Conservation (phyloP, 2,113 vertebrate species). For the Siphamia tubifer region DNA sequence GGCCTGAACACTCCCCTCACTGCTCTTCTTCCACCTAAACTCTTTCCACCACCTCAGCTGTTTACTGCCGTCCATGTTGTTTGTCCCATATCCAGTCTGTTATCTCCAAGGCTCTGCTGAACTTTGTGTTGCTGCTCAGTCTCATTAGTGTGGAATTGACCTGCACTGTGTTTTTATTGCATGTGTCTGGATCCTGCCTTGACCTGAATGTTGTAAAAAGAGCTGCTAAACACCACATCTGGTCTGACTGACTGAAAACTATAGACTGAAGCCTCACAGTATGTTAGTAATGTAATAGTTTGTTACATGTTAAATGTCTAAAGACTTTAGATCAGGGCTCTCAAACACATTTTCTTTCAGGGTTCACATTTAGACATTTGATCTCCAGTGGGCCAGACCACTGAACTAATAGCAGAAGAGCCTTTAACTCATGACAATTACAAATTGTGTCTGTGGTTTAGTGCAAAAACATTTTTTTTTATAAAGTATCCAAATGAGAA, state of each 20-base stretch:
- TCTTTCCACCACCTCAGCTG: slow-evolving; percentile 3
- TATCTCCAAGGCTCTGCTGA: slow-evolving; percentile 27
- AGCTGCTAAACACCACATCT: not conserved
- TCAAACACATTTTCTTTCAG: no score
- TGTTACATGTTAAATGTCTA: no score
- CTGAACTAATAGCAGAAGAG: no score
- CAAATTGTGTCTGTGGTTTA: no score
- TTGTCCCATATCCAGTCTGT: slow-evolving; percentile 16
- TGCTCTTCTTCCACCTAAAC: not conserved
- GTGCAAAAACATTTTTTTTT: no score
- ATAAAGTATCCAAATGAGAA: no score
- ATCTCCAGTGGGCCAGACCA: no score
- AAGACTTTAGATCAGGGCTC: no score
- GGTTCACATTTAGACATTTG: no score
- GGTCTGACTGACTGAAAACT: not conserved
- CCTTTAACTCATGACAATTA: no score
- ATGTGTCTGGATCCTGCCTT: not conserved
- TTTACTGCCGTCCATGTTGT: not conserved
- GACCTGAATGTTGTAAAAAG: not conserved
- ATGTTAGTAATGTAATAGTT: no score
- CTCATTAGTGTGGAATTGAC: slow-evolving; percentile 19
- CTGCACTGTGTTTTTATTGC: slow-evolving; percentile 7
- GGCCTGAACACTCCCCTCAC: slow-evolving; percentile 6
- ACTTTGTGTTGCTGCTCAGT: slow-evolving; percentile 27
- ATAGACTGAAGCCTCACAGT: no score